Base-by-base conservation (phyloP, 2,888 invertebrate genomes). In the Nomada fabriciana region DNA sequence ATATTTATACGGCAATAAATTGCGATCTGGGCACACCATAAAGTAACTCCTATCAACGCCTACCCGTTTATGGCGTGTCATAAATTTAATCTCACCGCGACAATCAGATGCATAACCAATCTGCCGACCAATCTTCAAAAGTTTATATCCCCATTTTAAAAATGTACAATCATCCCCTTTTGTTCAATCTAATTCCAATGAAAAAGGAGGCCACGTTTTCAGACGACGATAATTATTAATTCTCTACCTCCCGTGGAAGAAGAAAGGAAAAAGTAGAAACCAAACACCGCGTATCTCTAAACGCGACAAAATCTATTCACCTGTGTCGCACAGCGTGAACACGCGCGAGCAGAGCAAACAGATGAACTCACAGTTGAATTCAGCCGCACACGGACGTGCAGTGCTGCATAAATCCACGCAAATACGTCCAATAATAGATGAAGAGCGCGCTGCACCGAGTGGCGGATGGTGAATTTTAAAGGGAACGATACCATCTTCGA, bases 401-500 rank as follows among this genome's bases (percentile, higher is more conserved):
- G 36, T 9, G 67, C 23, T 10, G 42, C 36, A 53, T 36, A 67
- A 68, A 68, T 55, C 36, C 36, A 13, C 63, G 65, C 13, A 20
- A 13, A 36, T 36, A 36, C 59, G 36, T 29, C 18, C 59, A 67
- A 52, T 67, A 67, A 67, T 67, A 67, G 64, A 65, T 0, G 65
- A 68, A 68, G 67, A 55, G 67, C 55, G 18, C 3, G 2, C 10
- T 42, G 67, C 42, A 53, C 36, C 20, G 55, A 10, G n/a, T 11
- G 59, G n/a, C 47, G 59, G n/a, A n/a, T 20, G 29, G 47, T 47
- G 57, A n/a, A 47, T 50, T 67, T 67, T 59, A 57, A 74, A 65
- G 67, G 65, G 42, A 36, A 3, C 20, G 9, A 15, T 59, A 50
- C 47, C 71, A 70, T 60, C 52, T 69, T 57, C 57, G 57, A 9